Base-by-base conservation (phyloP, 2,797 vertebrate genomes). In the Takifugu ocellatus region DNA sequence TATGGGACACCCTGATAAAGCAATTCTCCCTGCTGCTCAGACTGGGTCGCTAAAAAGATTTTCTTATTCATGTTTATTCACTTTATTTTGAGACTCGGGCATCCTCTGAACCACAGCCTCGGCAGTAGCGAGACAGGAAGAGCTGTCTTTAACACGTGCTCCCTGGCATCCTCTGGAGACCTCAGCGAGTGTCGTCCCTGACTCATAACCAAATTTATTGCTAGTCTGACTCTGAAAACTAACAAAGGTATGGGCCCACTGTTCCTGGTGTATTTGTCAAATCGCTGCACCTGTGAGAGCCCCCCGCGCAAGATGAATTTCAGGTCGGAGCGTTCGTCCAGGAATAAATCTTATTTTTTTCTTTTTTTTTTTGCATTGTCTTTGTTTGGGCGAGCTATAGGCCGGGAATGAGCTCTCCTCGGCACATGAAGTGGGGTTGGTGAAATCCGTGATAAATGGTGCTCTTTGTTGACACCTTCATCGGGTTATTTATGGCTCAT, bases 401-500 rank as follows among this genome's bases (percentile, higher is more conserved):
- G 74, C 90, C 85, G 91, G 74, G 88, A 93, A 91, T 90, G 92
- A 93, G 88, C 74, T 51, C 86, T 90, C 85, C 70, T 89, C 88
- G 83, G 91, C 86, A 85, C 75, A 76, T 90, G 90, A 90, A 93
- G 90, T 47, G 47, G 82, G 88, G 84, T 74, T 82, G 82, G 88
- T 94, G 95, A 95, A 93, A 92, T 92, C 89, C 86, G 83, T 95
- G 95, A 98, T 96, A 93, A 96, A 98, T 96, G 92, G 91, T 83
- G 80, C 87, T 93, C 93, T 91, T 93, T 93, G 94, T 94, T 96
- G 95, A 98, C 94, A 95, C 95, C 94, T 96, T 97, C 93, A 95
- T 95, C 91, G 90, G 92, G 94, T 96, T 98, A 97, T 98, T 97
- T 97, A 96, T 98, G 96, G 95, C 93, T 97, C 95, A 94, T 96